Conservation (phyloP, 2,888 invertebrate genomes). For the Eristalinus sepulchralis region DNA sequence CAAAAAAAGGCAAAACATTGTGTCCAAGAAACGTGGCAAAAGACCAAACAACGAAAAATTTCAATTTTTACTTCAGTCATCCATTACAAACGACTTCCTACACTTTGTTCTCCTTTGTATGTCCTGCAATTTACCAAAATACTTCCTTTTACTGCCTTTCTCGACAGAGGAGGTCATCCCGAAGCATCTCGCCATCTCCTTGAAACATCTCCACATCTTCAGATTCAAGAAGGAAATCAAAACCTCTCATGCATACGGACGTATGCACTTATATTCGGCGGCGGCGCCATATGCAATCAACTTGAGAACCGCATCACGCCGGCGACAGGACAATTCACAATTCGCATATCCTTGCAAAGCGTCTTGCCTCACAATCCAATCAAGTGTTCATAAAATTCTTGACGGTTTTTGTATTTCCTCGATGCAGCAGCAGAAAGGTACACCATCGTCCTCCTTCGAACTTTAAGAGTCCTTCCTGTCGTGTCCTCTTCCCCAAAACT, state of each 20-base stretch:
- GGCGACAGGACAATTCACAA: constrained; percentile 26
- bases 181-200: neutral
- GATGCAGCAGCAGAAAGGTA: constrained; percentile 1
- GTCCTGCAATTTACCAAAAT: no score
- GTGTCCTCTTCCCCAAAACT: constrained; percentile 29
- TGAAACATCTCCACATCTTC: neutral
- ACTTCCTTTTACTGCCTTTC: no score
- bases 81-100: no score
- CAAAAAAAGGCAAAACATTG: no score
- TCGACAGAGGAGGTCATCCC: neutral
- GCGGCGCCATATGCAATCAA: constrained; percentile 59
- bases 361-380: constrained; percentile 20
- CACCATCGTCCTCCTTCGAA: neutral
- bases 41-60: no score
- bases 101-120: no score
- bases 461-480: constrained; percentile 21
- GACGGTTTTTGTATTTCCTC: constrained; percentile 9
- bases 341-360: constrained; percentile 11
- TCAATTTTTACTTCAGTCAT: no score
- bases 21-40: no score
- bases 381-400: constrained; percentile 47
- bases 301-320: neutral
- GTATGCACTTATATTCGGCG: constrained; percentile 29
- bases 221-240: neutral
- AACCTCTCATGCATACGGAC: neutral